Evolutionary conservation across 2,888 invertebrate genomes (phyloP), one percentile per base, ranked within the genome.

Genomic region (Ligdia adustata): DNA sequence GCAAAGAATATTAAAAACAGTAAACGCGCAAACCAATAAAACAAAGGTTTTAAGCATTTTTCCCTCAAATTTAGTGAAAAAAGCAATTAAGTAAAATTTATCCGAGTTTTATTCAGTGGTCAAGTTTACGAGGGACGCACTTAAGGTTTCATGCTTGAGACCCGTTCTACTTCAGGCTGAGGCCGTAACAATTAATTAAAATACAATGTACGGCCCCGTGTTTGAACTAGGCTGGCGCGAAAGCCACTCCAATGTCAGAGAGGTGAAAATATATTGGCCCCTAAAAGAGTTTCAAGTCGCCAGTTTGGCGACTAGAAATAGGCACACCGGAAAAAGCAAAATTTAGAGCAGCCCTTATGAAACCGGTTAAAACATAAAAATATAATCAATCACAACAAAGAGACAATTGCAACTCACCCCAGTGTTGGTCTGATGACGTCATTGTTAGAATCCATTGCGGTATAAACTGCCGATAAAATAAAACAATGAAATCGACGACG

Each of bases 161-260:
- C 79, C 74, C 74, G 73, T 87, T 84, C 74, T 65, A 65, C 72
- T 75, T 76, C 76, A 74, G 75, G 71, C 73, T 73, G 56, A 53
- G 52, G 72, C 75, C 57, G 75, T 82, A 82, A 85, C 85, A 82
- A 87, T 88, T 88, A 87, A 88, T 87, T 86, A 84, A 79, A 82
- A 78, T 75, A 79, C 83, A 83, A 82, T 79, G 77, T 82, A 78
- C 71, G 61, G 63, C 60, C 59, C 58, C 65, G 64, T 61, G 60
- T 57, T 59, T 57, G 56, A 56, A 57, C 54, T 55, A 44, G 58
- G 57, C 55, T 62, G 52, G 53, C 52, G 56, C 53, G 24, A 63
- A 62, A 56, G 45, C 50, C 50, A 37, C 34, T 54, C 46, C 69
- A 68, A 68, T 71, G 69, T 72, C 69, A 68, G 52, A 29, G 44